Evolutionary conservation across 2,113 vertebrate genomes (phyloP), one percentile per base, ranked within the genome.

Genomic region (Gymnobelideus leadbeateri): DNA sequence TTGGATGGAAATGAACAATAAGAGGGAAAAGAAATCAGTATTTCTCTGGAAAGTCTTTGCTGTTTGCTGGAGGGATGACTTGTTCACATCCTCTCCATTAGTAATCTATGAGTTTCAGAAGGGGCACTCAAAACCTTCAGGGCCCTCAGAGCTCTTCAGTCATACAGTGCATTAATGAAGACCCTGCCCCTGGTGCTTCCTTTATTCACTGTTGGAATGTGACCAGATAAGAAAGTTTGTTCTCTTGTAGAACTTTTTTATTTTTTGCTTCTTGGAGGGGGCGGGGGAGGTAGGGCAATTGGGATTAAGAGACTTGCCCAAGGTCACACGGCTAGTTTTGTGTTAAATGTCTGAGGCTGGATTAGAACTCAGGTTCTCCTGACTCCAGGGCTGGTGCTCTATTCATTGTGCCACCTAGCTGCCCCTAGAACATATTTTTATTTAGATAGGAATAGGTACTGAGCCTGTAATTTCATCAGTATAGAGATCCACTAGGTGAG

Each of bases 61-160:
- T 77, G 8, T n/a, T n/a, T 14, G 5, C 37, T 77, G 68, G 68
- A 77, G 11, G 92, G 23, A 57, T 93, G 61, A 51, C 28, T 61
- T 90, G 89, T 90, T 94, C 94, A 89, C 93, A 28, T 84, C 31
- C 61, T 94, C 47, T 47, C 51, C 14, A 51, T 92, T 92, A 96
- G 95, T 93, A 50, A 91, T 52, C 96, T 92, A 90, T 0, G 53
- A 84, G 90, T 91, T 57, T 49, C 89, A 47, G 91, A n/a, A 93
- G 61, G 16, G 61, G 61, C 57, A 37, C 28, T 68, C 31, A 26
- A 8, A 14, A 3, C 31, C 28, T 31, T 68, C 31, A 37, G 61
- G 31, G 31, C 24, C 26, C 25, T 28, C 8, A 26, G 25, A 61
- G 57, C 57, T 61, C 68, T n/a, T 77, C 16, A 77, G 68, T n/a